Evolutionary conservation across 2,888 invertebrate genomes (phyloP).

Genomic region (Autographa pulchrina): DNA sequence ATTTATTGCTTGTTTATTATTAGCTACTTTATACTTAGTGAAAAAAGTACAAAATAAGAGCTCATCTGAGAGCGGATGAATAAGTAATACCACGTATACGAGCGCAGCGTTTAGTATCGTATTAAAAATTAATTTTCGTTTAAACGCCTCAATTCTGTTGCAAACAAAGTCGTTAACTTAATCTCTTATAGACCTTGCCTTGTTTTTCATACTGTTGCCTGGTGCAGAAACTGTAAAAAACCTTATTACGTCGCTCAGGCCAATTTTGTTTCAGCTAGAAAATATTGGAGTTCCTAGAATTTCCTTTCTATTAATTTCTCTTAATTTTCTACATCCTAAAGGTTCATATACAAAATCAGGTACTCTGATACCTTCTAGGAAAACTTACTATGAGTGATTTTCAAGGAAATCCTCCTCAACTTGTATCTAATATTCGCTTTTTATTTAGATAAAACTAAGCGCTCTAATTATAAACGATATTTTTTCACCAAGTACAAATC

Average conservation of each 20-base stretch:
- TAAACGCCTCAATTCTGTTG: slow-evolving; percentile 21
- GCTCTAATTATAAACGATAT: too few species aligned
- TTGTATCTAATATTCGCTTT: too few species aligned
- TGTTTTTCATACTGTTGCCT: neutral
- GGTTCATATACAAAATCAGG: too few species aligned
- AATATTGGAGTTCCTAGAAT: too few species aligned
- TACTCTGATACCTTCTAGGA: too few species aligned
- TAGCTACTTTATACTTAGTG: neutral
- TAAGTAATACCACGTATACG: slow-evolving; percentile 36
- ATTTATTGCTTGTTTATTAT: too few species aligned
- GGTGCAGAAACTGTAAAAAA: neutral
- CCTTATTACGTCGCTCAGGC: neutral
- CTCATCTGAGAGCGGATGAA: slow-evolving; percentile 39
- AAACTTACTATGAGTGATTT: too few species aligned
- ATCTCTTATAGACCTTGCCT: slow-evolving; percentile 12
- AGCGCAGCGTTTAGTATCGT: slow-evolving; percentile 26
- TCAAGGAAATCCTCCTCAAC: too few species aligned
- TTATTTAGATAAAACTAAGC: too few species aligned
- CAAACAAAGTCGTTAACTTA: slow-evolving; percentile 24
- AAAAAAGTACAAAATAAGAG: slow-evolving; percentile 19
- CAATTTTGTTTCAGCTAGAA: neutral
- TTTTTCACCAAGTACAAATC: too few species aligned
- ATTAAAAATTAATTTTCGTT: slow-evolving; percentile 41
- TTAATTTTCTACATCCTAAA: too few species aligned
- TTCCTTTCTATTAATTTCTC: too few species aligned